Base-by-base conservation (phyloP, 2,797 vertebrate genomes). In the Somateria mollissima region DNA sequence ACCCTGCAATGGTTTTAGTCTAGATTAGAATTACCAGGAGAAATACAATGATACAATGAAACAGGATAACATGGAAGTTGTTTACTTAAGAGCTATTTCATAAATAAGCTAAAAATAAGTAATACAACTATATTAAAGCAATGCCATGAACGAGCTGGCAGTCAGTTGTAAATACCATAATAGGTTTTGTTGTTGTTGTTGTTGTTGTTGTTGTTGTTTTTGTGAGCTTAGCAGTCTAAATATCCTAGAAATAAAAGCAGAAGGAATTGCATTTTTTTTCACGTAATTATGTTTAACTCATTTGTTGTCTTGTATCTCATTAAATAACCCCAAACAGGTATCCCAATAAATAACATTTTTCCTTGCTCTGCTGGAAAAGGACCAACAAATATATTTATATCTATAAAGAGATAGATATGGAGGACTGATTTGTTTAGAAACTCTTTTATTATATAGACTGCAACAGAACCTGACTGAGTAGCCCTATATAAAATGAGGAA, bases 31-130 rank as follows among this genome's bases (percentile, higher is more conserved):
- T 67, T 83, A 75, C 73, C 54, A 75, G 78, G 71, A 87, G 53
- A 95, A 95, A 64, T 66, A 93, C 51, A 54, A 69, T 51, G 93
- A 64, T 66, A 93, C 51, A 54, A 69, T 51, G 93, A 95, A 90
- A 51, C 39, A 61, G 43, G n/a, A 86, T 83, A 92, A 82, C 41
- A 89, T 25, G 85, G 61, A 14, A 64, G 79, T 80, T 87, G 84
- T 94, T 94, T 83, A 92, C 69, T 84, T 80, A 85, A 85, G 96
- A 96, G 88, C 51, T 80, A 77, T 88, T 96, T 95, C 80, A 90
- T 81, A 96, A 90, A 58, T 83, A 95, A 92, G 58, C 76, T 69
- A 84, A 92, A 93, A 93, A 89, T 71, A 92, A 94, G 84, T 80
- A 54, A 69, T 82, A 83, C 39, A 86, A 60, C 56, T 60, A 51